These are phyloP conservation scores for Alentia gelatinosa DNA, from an alignment of 2,888 invertebrate species.

Conservation along the genomic window DNA sequence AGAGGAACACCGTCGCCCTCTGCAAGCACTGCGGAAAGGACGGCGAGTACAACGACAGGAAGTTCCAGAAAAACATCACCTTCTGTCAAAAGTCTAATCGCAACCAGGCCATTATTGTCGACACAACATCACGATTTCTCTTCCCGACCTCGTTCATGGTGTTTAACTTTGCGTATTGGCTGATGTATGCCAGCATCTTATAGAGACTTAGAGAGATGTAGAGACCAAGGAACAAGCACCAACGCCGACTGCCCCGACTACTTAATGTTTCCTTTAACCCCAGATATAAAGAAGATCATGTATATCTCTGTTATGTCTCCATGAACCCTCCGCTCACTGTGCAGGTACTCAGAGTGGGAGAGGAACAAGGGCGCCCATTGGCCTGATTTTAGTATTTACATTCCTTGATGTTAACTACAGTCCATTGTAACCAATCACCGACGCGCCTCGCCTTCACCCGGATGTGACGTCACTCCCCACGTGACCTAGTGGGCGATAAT, in stretches of 20 bases:
- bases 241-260: too few species aligned
- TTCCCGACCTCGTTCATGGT: constrained; percentile 60
- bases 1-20: constrained; percentile 29
- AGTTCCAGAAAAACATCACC: constrained; percentile 28
- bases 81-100: constrained; percentile 47
- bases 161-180: constrained; percentile 63
- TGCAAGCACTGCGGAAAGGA: constrained; percentile 35
- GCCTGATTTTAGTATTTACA: background rate
- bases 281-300: background rate
- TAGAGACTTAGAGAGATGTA: constrained; percentile 32
- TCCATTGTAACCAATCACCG: background rate
- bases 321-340: background rate
- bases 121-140: constrained; percentile 58
- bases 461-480: background rate
- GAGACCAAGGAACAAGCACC: background rate
- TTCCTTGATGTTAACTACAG: constrained; percentile 13
- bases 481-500: background rate
- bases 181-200: constrained; percentile 54
- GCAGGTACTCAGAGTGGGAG: background rate
- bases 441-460: background rate
- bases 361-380: background rate
- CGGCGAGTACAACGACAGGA: constrained; percentile 20
- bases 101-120: constrained; percentile 57
- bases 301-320: background rate
- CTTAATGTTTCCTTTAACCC: background rate